phyloP scores from a whole-genome alignment of 2,888 invertebrate genomes.

The Bugula neritina region DNA sequence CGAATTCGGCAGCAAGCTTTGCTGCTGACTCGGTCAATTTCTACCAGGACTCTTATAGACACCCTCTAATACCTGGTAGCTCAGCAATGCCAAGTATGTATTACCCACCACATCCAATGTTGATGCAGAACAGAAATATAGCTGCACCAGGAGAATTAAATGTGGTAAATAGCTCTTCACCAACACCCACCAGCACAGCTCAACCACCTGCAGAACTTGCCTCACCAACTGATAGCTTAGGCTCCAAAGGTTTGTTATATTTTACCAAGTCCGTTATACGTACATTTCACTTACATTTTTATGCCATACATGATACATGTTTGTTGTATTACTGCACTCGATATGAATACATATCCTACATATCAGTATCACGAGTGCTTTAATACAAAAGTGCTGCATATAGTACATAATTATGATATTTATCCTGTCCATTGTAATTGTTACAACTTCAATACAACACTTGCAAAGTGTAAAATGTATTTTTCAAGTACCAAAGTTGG shows the following conservation, averaged over 20 bases:
- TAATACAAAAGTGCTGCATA: too few relatives aligned
- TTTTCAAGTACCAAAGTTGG: too few relatives aligned
- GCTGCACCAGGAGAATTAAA: neutral
- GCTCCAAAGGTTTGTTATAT: conserved; percentile 4
- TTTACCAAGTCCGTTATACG: neutral
- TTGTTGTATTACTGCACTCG: too few relatives aligned
- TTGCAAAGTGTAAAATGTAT: too few relatives aligned
- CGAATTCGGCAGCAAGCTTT: neutral
- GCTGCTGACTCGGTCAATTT: conserved; percentile 4
- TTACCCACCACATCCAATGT: conserved; percentile 14
- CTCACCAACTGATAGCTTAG: conserved; percentile 17
- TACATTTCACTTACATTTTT: too few relatives aligned
- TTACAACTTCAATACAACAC: too few relatives aligned
- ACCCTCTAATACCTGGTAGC: conserved; percentile 7
- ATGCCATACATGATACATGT: too few relatives aligned
- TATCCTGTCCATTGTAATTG: too few relatives aligned
- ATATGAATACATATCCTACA: too few relatives aligned
- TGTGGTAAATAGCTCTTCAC: neutral
- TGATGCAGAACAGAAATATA: conserved; percentile 11
- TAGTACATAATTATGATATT: too few relatives aligned
- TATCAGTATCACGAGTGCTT: too few relatives aligned
- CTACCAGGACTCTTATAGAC: conserved; percentile 5
- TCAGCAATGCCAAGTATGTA: conserved; percentile 17
- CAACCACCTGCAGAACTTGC: conserved; percentile 24
- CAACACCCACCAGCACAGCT: neutral